Conservation (phyloP, 1,140 invertebrate species). For the Pogonomyrmex californicus region DNA sequence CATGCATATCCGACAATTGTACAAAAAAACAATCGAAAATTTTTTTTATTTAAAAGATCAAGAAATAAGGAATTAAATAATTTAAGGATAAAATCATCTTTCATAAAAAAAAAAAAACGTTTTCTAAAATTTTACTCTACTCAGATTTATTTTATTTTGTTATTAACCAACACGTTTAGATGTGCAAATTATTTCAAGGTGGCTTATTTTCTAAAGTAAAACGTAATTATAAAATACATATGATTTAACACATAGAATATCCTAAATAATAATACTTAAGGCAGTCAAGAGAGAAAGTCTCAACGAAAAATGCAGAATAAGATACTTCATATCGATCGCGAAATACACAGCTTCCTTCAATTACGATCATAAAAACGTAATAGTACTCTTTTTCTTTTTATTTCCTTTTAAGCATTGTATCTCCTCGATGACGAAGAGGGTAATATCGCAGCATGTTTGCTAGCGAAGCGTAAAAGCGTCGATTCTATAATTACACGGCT, state of each 20-base stretch:
- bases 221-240: neutral
- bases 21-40: neutral
- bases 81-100: neutral
- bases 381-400: neutral
- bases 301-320: neutral
- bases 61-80: neutral
- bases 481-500: conserved; percentile 46
- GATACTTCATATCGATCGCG: neutral
- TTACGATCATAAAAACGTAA: neutral
- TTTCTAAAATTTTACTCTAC: neutral
- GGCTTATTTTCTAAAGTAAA: conserved; percentile 13
- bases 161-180: neutral
- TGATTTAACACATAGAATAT: conserved; percentile 1
- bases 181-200: neutral
- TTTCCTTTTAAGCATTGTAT: neutral
- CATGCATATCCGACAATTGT: neutral
- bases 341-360: neutral
- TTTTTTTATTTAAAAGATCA: neutral
- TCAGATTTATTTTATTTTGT: neutral
- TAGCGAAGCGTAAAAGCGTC: conserved; percentile 50
- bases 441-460: neutral
- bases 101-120: neutral
- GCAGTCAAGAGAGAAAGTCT: neutral
- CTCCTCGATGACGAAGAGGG: conserved; percentile 8
- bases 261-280: neutral